phyloP scores from a whole-genome alignment of 2,888 invertebrate species.

The Dryomyza anilis region DNA sequence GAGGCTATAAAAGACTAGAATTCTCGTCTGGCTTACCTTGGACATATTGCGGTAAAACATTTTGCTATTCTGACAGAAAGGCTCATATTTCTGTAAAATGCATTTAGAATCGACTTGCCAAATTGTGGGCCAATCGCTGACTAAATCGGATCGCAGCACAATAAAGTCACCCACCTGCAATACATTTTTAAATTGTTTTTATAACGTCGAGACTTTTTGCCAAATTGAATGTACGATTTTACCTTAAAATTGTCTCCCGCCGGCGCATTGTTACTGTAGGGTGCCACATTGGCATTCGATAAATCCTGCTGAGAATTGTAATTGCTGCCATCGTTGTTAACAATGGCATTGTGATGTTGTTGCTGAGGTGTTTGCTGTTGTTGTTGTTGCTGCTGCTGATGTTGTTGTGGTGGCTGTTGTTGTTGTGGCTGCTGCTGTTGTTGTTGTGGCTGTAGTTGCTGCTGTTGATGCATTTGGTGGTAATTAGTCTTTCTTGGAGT shows the following conservation, averaged over 20 bases:
- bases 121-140: slow-evolving; percentile 82
- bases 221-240: slow-evolving; percentile 14
- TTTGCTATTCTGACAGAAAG: slow-evolving; percentile 80
- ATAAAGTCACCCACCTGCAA: slow-evolving; percentile 87
- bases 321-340: slow-evolving; percentile 34
- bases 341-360: slow-evolving; percentile 35
- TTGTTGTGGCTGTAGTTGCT: slow-evolving; percentile 40
- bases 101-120: slow-evolving; percentile 91
- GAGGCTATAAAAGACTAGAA: background rate
- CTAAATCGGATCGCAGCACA: slow-evolving; percentile 80
- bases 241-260: slow-evolving; percentile 57
- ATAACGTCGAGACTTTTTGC: no score
- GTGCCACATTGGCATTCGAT: slow-evolving; percentile 40
- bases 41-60: slow-evolving; percentile 85
- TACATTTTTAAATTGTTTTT: no score
- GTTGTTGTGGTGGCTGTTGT: slow-evolving; percentile 38
- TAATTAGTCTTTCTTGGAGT: slow-evolving; percentile 53
- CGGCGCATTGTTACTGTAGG: slow-evolving; percentile 44
- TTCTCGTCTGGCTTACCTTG: slow-evolving; percentile 76
- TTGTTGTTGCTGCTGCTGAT: slow-evolving; percentile 35
- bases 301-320: slow-evolving; percentile 51
- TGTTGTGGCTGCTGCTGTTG: slow-evolving; percentile 40
- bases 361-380: slow-evolving; percentile 35
- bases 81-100: slow-evolving; percentile 80
- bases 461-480: slow-evolving; percentile 39